Conservation (phyloP, 2,797 vertebrate genomes). For the Phrynocephalus guinanensis region DNA sequence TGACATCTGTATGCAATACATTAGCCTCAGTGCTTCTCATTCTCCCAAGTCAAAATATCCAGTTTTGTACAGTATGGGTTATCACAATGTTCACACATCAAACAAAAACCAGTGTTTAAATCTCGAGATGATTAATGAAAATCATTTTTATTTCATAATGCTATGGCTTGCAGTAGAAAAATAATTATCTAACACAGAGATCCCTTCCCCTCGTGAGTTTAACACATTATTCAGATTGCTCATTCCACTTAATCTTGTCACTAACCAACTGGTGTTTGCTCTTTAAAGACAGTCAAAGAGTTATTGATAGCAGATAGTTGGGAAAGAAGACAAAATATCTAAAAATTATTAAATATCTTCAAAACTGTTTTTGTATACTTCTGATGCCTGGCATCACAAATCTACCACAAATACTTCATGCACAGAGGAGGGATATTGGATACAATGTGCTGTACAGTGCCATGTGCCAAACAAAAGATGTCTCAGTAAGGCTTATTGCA, state of each 20-base stretch:
- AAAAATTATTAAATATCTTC: neutral
- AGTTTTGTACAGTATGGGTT: neutral
- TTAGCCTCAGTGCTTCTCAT: neutral
- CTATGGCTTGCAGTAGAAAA: neutral
- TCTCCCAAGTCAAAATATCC: neutral
- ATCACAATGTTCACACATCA: neutral
- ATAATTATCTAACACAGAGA: constrained; percentile 8
- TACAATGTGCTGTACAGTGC: too few relatives aligned
- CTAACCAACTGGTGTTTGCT: neutral
- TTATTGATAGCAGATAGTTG: neutral
- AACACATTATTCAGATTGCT: constrained; percentile 10
- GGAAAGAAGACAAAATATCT: neutral
- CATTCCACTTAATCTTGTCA: constrained; percentile 6
- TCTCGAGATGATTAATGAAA: neutral
- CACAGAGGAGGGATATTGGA: neutral
- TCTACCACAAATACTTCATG: neutral
- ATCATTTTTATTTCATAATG: constrained; percentile 5
- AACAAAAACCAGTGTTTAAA: neutral
- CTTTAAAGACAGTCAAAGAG: constrained; percentile 2
- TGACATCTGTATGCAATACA: neutral
- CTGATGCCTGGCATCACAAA: neutral
- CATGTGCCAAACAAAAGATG: neutral
- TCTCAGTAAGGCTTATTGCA: neutral
- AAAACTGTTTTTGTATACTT: neutral
- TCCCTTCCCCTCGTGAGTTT: neutral